These are phyloP conservation scores for Schizopygopsis pylzovi DNA, from an alignment of 2,797 vertebrate species.

Conservation along the genomic window DNA sequence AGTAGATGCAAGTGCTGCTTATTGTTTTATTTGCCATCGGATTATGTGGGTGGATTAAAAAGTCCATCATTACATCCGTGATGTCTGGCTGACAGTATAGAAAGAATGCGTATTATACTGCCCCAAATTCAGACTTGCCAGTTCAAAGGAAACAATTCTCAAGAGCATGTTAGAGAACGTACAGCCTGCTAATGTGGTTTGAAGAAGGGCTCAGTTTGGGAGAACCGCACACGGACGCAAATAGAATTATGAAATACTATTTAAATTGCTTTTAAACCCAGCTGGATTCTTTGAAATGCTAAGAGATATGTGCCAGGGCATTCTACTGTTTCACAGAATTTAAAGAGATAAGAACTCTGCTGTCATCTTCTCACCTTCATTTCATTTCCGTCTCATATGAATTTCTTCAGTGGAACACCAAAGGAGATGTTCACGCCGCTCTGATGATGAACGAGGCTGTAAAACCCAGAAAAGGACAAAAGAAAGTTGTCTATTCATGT, in stretches of 20 bases:
- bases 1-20: conserved; percentile 38
- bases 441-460: background rate
- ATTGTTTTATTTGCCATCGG: conserved; percentile 45
- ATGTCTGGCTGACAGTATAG: conserved; percentile 32
- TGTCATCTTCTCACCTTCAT: background rate
- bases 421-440: background rate
- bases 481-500: background rate
- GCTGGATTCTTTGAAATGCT: conserved; percentile 20
- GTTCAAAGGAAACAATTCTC: conserved; percentile 32
- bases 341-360: background rate
- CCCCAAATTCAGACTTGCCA: conserved; percentile 32
- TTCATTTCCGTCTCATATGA: background rate
- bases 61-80: conserved; percentile 34
- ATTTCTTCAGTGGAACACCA: background rate
- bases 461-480: background rate
- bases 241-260: conserved; percentile 12
- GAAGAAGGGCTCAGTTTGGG: conserved; percentile 13
- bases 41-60: conserved; percentile 52
- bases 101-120: conserved; percentile 38
- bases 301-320: background rate
- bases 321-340: background rate
- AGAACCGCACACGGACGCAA: background rate
- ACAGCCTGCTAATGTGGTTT: conserved; percentile 24
- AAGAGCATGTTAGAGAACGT: conserved; percentile 31
- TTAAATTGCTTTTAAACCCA: conserved; percentile 19